Evolutionary conservation across 2,797 vertebrate genomes (phyloP).

Genomic region (Peromyscus eremicus): DNA sequence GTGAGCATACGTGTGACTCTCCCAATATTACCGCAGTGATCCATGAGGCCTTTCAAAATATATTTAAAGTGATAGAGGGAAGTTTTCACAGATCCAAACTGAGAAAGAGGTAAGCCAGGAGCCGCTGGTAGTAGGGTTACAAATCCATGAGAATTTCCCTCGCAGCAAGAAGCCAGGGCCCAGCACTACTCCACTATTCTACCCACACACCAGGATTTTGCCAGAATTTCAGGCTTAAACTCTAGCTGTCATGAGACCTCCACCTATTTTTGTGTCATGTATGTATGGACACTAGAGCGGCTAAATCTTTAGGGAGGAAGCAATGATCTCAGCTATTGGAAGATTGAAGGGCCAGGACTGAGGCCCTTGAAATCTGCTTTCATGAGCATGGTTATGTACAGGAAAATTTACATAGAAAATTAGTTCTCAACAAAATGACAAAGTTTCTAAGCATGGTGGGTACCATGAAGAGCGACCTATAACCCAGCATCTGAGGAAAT

Average conservation of each 20-base stretch:
- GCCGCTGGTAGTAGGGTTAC: not conserved
- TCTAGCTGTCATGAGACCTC: not conserved
- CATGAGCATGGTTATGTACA: not conserved
- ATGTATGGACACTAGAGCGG: not conserved
- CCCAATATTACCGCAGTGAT: not conserved
- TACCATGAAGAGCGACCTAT: not conserved
- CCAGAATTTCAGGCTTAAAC: not conserved
- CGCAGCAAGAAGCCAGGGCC: not conserved
- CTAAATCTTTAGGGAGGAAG: not conserved
- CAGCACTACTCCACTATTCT: not conserved
- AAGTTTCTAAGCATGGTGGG: not conserved
- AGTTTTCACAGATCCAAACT: not conserved
- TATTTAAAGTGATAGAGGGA: constrained; percentile 19
- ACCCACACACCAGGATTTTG: not conserved
- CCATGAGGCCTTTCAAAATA: constrained; percentile 3
- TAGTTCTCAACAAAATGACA: not conserved
- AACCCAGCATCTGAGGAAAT: constrained; percentile 26
- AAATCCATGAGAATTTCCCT: not conserved
- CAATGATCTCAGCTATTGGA: not conserved
- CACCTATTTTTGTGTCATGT: not conserved
- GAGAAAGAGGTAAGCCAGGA: not conserved
- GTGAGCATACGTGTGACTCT: constrained; percentile 11
- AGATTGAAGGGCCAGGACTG: not conserved
- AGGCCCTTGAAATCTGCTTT: not conserved
- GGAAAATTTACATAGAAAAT: not conserved